Evolutionary conservation across 2,113 vertebrate species (phyloP).

Genomic region (Arenaria interpres): DNA sequence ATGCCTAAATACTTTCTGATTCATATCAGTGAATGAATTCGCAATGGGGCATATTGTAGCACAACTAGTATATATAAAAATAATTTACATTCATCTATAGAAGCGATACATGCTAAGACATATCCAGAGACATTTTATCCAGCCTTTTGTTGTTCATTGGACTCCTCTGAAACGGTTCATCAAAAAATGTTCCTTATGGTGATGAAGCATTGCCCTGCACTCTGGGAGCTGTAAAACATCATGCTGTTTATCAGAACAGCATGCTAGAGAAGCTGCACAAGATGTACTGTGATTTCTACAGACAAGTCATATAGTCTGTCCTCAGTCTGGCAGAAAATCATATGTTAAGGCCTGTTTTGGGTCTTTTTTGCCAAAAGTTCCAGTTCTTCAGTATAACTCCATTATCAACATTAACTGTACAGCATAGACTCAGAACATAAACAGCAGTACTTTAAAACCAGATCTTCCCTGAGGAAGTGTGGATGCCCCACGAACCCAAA

Average conservation of each 20-base stretch:
- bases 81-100: neutral
- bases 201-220: neutral
- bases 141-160: neutral
- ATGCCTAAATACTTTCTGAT: neutral
- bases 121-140: neutral
- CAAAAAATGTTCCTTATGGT: neutral
- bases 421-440: neutral
- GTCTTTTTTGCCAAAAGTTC: neutral
- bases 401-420: neutral
- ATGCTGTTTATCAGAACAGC: neutral
- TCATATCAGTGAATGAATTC: neutral
- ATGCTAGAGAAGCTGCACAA: neutral
- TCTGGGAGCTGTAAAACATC: neutral
- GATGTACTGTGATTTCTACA: neutral
- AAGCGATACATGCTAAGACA: neutral
- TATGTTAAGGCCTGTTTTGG: neutral
- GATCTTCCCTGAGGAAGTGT: neutral
- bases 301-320: neutral
- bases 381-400: neutral
- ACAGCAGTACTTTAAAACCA: neutral
- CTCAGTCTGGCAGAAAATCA: neutral
- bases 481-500: neutral
- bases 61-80: neutral
- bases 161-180: neutral
- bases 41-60: neutral